Conservation (phyloP, 2,888 invertebrate species). For the Pristionchus exspectatus region DNA sequence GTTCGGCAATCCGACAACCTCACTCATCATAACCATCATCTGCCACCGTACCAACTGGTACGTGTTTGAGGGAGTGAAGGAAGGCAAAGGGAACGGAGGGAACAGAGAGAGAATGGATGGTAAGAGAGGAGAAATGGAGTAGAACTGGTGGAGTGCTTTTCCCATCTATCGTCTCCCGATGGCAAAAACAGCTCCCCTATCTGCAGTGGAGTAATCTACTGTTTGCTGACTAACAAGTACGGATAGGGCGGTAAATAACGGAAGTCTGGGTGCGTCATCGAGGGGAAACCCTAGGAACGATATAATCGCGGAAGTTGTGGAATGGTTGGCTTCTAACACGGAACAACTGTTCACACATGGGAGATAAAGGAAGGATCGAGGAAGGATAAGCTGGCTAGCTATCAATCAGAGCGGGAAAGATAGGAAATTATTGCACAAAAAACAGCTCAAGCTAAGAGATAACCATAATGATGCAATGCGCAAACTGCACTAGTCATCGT, state of each 20-base stretch:
- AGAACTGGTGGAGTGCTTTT: slow-evolving; percentile 30
- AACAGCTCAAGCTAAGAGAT: not conserved
- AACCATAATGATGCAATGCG: slow-evolving; percentile 25
- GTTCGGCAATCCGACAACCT: not conserved
- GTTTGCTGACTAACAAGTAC: slow-evolving; percentile 11
- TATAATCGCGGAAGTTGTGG: not conserved
- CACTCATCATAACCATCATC: slow-evolving; percentile 32
- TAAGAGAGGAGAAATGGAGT: slow-evolving; percentile 1
- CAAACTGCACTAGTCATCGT: not conserved
- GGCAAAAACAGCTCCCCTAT: slow-evolving; percentile 28
- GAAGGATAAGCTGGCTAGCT: slow-evolving; percentile 6
- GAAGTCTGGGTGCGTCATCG: not conserved
- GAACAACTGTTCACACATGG: slow-evolving; percentile 14
- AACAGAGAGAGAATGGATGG: not conserved
- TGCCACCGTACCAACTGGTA: slow-evolving; percentile 39
- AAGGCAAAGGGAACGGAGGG: not conserved
- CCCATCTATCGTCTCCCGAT: not conserved
- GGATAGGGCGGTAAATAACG: not conserved
- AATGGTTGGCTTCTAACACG: not conserved
- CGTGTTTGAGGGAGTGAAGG: not conserved
- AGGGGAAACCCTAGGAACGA: not conserved
- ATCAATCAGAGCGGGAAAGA: not conserved
- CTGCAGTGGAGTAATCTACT: not conserved
- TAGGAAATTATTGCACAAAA: not conserved
- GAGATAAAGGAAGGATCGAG: no score